These are phyloP conservation scores for Dasypolia templi DNA, from an alignment of 2,888 invertebrate species.

Conservation along the genomic window DNA sequence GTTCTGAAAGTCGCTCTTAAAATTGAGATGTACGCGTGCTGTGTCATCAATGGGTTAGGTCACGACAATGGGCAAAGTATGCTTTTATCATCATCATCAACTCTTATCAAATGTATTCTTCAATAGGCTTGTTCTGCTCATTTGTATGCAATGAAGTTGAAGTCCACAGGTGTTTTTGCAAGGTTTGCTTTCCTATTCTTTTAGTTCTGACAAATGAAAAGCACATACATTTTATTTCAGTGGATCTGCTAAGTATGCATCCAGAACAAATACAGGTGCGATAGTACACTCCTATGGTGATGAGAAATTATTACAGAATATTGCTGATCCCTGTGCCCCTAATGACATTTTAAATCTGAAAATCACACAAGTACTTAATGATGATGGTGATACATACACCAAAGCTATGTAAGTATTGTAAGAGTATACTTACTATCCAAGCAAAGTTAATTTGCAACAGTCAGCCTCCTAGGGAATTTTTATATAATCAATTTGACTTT, in stretches of 20 bases:
- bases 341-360: conserved; percentile 76
- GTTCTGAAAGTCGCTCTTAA: not conserved
- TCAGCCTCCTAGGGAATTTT: not conserved
- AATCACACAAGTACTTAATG: conserved; percentile 87
- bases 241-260: conserved; percentile 83
- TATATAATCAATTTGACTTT: not conserved
- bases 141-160: not conserved
- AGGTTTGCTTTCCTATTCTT: not conserved
- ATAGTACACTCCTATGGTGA: conserved; percentile 91
- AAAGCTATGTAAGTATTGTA: conserved; percentile 87
- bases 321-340: conserved; percentile 73
- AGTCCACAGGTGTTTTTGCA: not conserved
- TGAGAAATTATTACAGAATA: conserved; percentile 84
- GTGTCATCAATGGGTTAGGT: not conserved
- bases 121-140: not conserved
- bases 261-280: conserved; percentile 90
- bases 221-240: conserved; percentile 73
- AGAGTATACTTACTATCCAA: not conserved
- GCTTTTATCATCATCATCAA: not conserved
- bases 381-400: conserved; percentile 85
- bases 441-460: not conserved
- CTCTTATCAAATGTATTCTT: conserved; percentile 1
- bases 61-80: not conserved
- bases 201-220: conserved; percentile 7
- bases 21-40: not conserved